Base-by-base conservation (phyloP, 2,888 invertebrate genomes). In the Caenorhabditis sinica region DNA sequence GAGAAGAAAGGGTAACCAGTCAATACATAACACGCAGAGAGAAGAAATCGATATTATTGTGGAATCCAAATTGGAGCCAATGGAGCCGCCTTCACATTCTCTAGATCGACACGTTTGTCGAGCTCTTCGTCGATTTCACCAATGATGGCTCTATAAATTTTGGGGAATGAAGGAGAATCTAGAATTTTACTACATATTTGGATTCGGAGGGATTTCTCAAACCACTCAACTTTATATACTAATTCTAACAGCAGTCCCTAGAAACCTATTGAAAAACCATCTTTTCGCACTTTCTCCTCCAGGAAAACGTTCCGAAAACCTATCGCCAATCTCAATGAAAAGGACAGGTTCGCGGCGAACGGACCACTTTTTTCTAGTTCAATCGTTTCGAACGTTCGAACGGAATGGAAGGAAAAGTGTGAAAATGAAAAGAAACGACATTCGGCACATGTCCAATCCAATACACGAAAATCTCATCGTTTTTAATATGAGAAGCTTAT, bases 121-220 rank as follows among this genome's bases (percentile, higher is more conserved):
- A 94, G 90, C 60, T 94, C 94, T 89, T 94, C 94, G 89, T 95
- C 95, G 40, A 95, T 91, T 91, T 95, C 95, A 23, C 95, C 95
- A 86, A 95, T 93, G 15, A 95, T 93, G 51, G 94, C 95, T 33
- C 95, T 95, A 93, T 91, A 88, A 36, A 9, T 53, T 30, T 28
- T n/a, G 6, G 17, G 30, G 33, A 33, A 33, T 33, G 33, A 33
- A 33, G 33, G 36, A 60, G 88, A 85, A 77, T 56, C 58, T n/a
- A 51, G 28, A 20, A 20, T 13, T 49, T 49, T 15, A 49, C 5
- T 17, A n/a, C 15, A 20, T 53, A 33, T 68, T 63, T 11, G 40
- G 4, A 72, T 23, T 23, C 63, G 4, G 17, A 11, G 6, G 1
- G 30, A 60, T 17, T 60, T 13, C 23, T 25, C 17, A 11, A 51